A percentile compares a stretch with the other conserved stretches of the same genome.
Evolutionary conservation across 92 coral and sea anemone genomes (phyloP).

Genomic region (Paramuricea clavata): DNA sequence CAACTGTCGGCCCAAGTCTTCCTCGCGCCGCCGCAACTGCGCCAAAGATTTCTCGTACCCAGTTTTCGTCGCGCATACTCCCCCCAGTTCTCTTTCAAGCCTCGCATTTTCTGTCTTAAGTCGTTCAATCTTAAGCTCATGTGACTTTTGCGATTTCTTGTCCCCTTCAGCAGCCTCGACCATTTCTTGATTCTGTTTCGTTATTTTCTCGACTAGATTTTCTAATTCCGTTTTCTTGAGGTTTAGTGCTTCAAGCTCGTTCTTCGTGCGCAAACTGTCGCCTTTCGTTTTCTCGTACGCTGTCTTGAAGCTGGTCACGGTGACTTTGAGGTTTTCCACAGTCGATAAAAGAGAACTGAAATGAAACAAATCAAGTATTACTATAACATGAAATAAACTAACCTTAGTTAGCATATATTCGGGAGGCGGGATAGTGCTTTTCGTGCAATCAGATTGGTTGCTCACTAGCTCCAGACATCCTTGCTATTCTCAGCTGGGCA

Average conservation of each 20-base stretch:
- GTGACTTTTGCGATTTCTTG: conserved; percentile 55
- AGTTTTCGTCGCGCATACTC: neutral
- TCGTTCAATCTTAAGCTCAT: conserved; percentile 19
- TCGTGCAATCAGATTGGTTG: too few relatives aligned
- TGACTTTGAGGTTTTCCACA: conserved; percentile 35
- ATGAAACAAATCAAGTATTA: neutral
- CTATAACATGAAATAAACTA: neutral
- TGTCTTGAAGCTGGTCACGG: conserved; percentile 36
- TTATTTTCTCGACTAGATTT: conserved; percentile 38
- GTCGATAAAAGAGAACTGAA: conserved; percentile 26
- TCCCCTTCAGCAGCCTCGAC: conserved; percentile 41
- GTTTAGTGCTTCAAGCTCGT: conserved; percentile 47
- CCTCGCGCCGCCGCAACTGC: conserved; percentile 45
- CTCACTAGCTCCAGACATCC: too few relatives aligned
- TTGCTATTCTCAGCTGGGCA: too few relatives aligned
- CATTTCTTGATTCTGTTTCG: conserved; percentile 45
- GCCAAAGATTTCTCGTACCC: conserved; percentile 19
- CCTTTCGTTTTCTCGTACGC: conserved; percentile 43
- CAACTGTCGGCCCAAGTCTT: conserved; percentile 50
- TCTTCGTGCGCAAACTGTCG: conserved; percentile 48
- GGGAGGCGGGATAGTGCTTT: too few relatives aligned
- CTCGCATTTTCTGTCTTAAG: conserved; percentile 24
- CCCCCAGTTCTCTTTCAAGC: conserved; percentile 48
- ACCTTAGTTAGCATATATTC: too few relatives aligned
- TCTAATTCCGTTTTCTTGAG: conserved; percentile 48